Conservation (phyloP, 2,113 vertebrate species). For the Vanacampus margaritifer region DNA sequence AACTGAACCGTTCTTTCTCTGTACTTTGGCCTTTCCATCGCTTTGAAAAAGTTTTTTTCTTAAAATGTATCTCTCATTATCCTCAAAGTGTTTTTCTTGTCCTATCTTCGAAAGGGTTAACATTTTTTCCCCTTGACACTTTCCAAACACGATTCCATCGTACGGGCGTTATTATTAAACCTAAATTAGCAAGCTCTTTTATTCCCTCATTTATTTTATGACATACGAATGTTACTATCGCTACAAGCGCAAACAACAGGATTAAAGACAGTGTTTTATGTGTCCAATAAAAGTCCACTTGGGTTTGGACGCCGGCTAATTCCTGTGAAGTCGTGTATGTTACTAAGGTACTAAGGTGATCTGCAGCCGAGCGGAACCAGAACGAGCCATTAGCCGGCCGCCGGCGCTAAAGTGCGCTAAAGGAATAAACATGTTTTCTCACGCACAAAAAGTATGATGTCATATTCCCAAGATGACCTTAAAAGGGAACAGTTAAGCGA, state of each 20-base stretch:
- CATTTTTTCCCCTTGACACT: neutral
- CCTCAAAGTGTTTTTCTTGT: no score
- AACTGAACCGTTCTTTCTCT: no score
- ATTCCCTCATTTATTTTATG: neutral
- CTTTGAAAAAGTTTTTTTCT: no score
- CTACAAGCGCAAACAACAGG: conserved; percentile 25
- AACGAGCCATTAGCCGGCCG: conserved; percentile 44
- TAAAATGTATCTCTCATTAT: no score
- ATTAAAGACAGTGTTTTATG: conserved; percentile 24
- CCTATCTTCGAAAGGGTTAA: no score
- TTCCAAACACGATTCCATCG: neutral
- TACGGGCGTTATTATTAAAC: neutral
- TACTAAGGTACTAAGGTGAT: neutral
- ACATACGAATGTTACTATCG: neutral
- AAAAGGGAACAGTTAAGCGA: conserved; percentile 41
- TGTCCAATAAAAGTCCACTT: conserved; percentile 25
- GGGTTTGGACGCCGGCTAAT: conserved; percentile 16
- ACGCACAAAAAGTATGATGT: conserved; percentile 50
- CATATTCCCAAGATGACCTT: conserved; percentile 46
- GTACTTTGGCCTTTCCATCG: no score
- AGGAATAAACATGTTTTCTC: conserved; percentile 52
- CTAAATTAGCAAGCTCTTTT: neutral
- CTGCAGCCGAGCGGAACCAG: conserved; percentile 22
- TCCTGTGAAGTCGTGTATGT: conserved; percentile 1
- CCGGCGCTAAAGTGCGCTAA: conserved; percentile 26